A percentile compares a stretch with the other conserved stretches of the same genome.
Conservation (phyloP, 2,113 vertebrate species). For the Xiphias gladius region DNA sequence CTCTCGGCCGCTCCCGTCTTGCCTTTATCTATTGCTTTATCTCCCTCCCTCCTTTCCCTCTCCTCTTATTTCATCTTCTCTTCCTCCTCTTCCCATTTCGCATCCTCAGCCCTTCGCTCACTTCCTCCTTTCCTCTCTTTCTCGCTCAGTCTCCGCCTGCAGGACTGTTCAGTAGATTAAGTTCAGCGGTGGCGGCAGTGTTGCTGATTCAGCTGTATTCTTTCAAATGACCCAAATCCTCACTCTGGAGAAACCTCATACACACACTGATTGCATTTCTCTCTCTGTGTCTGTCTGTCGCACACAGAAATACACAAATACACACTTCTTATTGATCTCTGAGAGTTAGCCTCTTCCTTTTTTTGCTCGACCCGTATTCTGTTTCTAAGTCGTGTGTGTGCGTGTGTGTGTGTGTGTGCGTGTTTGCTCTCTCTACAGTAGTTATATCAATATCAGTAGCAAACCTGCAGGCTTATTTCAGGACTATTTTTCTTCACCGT, state of each 20-base stretch:
- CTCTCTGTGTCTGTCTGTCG: conserved; percentile 49
- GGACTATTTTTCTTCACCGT: conserved; percentile 40
- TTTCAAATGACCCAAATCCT: conserved; percentile 86
- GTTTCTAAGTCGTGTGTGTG: conserved; percentile 25
- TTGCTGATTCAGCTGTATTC: conserved; percentile 86
- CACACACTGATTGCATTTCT: conserved; percentile 71
- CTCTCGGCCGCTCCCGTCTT: conserved; percentile 43
- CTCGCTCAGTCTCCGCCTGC: conserved; percentile 68
- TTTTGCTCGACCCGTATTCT: conserved; percentile 32
- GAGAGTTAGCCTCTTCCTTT: conserved; percentile 50
- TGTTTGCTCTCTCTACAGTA: conserved; percentile 31
- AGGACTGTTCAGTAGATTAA: conserved; percentile 84
- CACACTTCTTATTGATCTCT: conserved; percentile 67
- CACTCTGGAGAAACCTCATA: conserved; percentile 77
- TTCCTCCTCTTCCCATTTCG: conserved; percentile 35
- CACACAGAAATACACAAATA: conserved; percentile 52
- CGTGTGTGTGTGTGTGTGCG: conserved; percentile 9
- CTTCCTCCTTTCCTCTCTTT: conserved; percentile 37
- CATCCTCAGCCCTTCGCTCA: conserved; percentile 36
- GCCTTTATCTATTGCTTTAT: conserved; percentile 45
- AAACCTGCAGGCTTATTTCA: conserved; percentile 64
- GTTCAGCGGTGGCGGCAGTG: conserved; percentile 78
- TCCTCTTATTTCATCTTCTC: conserved; percentile 36
- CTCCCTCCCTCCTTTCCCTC: conserved; percentile 1
- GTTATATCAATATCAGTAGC: conserved; percentile 40